Evolutionary conservation across 2,888 invertebrate genomes (phyloP).

Genomic region (Tachina lurida): DNA sequence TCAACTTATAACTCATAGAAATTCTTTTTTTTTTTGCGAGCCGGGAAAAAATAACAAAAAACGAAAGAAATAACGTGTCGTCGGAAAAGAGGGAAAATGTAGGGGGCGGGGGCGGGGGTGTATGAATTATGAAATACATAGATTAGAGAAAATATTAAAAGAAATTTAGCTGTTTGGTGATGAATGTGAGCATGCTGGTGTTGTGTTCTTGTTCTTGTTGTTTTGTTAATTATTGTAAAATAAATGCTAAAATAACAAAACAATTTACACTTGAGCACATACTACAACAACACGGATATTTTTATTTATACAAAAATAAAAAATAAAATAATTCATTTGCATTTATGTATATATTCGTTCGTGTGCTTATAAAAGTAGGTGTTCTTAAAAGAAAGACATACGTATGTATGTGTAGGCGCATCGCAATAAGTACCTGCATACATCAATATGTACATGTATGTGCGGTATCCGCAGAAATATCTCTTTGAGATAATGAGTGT

Average conservation of each 20-base stretch:
- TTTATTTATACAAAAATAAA: slow-evolving; percentile 38
- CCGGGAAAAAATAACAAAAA: background rate
- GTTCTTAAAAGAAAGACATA: slow-evolving; percentile 35
- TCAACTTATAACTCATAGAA: slow-evolving; percentile 69
- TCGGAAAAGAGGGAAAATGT: background rate
- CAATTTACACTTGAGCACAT: slow-evolving; percentile 72
- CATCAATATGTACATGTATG: too few species aligned
- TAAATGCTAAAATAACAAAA: slow-evolving; percentile 72
- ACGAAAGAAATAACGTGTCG: slow-evolving; percentile 23
- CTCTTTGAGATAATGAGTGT: too few species aligned
- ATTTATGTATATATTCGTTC: slow-evolving; percentile 24
- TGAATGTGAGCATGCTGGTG: slow-evolving; percentile 18
- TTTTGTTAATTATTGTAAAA: slow-evolving; percentile 72
- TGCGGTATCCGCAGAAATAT: too few species aligned
- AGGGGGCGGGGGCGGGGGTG: background rate
- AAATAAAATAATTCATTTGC: slow-evolving; percentile 51
- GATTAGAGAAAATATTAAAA: slow-evolving; percentile 55
- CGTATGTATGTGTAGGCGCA: slow-evolving; percentile 9
- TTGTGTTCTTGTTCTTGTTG: slow-evolving; percentile 47
- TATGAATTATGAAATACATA: slow-evolving; percentile 30
- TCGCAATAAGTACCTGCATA: too few species aligned
- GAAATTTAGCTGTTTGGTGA: slow-evolving; percentile 33
- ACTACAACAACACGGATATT: slow-evolving; percentile 54
- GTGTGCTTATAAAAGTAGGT: slow-evolving; percentile 3
- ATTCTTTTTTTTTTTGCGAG: slow-evolving; percentile 36